Conservation (phyloP, 2,888 invertebrate species). For the Tenthredo amoena region DNA sequence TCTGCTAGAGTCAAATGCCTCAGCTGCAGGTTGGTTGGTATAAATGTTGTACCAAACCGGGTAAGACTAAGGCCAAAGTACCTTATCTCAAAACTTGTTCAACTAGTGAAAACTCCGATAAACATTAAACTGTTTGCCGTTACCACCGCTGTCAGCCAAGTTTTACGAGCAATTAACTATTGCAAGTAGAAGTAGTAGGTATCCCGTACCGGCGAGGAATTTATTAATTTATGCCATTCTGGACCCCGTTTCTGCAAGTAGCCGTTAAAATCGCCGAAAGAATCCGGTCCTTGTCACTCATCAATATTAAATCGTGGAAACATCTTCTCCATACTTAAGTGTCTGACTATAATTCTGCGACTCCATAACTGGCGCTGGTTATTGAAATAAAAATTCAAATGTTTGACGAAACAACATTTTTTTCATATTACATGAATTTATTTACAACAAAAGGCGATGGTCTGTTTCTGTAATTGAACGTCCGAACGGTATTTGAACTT, state of each 20-base stretch:
- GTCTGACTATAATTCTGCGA: background rate
- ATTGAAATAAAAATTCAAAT: background rate
- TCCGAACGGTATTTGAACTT: background rate
- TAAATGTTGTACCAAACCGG: constrained; percentile 25
- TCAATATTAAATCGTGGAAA: background rate
- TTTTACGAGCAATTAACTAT: constrained; percentile 49
- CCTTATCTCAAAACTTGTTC: constrained; percentile 50
- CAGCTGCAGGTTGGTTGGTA: background rate
- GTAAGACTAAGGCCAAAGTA: constrained; percentile 39
- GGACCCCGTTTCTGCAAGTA: background rate
- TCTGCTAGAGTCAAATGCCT: constrained; percentile 6
- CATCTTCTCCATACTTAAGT: background rate
- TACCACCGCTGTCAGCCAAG: constrained; percentile 40
- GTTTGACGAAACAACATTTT: background rate
- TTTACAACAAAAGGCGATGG: background rate
- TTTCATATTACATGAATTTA: background rate
- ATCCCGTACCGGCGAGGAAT: constrained; percentile 16
- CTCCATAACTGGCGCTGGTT: background rate
- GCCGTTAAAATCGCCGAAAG: background rate
- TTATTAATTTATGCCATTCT: constrained; percentile 36
- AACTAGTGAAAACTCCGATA: constrained; percentile 52
- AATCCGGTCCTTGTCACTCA: background rate
- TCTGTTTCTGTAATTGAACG: background rate
- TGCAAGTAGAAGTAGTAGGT: constrained; percentile 6
- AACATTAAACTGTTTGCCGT: constrained; percentile 50